These are phyloP conservation scores for Tinamus major DNA, from an alignment of 2,797 vertebrate genomes.

Conservation along the genomic window DNA sequence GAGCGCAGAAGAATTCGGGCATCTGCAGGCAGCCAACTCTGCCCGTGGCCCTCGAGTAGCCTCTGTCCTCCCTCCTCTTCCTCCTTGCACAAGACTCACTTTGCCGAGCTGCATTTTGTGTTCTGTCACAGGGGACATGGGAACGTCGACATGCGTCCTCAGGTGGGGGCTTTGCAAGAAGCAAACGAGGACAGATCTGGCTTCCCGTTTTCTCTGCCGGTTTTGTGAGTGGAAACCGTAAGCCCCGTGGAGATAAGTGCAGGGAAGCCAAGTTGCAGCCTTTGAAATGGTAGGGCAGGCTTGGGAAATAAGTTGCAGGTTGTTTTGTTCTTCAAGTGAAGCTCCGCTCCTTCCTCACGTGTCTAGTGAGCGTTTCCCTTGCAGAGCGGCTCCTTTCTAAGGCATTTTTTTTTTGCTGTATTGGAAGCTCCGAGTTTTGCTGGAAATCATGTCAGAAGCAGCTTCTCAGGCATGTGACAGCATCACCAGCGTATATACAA, in stretches of 20 bases:
- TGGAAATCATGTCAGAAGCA: background rate
- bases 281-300: background rate
- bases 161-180: background rate
- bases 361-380: background rate
- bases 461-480: background rate
- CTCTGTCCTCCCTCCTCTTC: background rate
- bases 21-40: background rate
- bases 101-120: background rate
- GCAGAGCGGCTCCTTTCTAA: background rate
- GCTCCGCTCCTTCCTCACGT: background rate
- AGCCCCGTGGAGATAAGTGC: accelerated
- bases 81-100: background rate
- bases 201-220: background rate
- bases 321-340: background rate
- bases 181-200: background rate
- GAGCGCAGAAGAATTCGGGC: background rate
- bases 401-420: background rate
- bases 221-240: background rate
- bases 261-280: background rate
- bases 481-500: background rate
- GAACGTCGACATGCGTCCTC: background rate
- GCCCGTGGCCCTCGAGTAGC: background rate
- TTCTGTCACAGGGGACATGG: background rate
- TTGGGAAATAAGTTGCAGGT: background rate
- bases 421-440: background rate